Percentiles rank a stretch among this genome's conserved stretches.
These are phyloP conservation scores for Hymenochirus boettgeri DNA, from an alignment of 2,113 vertebrate species.

Conservation along the genomic window DNA sequence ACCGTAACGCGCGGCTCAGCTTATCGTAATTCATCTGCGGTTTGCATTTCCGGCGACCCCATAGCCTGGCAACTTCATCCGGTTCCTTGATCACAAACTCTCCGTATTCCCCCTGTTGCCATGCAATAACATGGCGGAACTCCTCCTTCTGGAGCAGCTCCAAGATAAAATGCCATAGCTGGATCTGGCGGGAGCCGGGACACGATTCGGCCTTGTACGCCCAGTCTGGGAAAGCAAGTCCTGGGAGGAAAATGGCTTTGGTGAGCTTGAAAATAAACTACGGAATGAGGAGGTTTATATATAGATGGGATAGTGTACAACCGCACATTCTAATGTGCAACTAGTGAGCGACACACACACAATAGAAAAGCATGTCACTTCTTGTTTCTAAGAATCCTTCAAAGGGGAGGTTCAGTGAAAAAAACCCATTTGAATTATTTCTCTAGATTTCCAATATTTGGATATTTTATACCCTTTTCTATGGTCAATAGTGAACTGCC, in stretches of 20 bases:
- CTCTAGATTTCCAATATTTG: too few relatives aligned
- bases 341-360: too few relatives aligned
- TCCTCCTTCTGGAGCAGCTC: conserved; percentile 71
- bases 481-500: too few relatives aligned
- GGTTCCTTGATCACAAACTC: conserved; percentile 74
- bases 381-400: too few relatives aligned
- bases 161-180: conserved; percentile 72
- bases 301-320: too few relatives aligned
- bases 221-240: conserved; percentile 69
- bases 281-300: too few relatives aligned
- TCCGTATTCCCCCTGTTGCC: conserved; percentile 69
- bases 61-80: conserved; percentile 68
- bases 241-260: conserved; percentile 32
- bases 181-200: conserved; percentile 67
- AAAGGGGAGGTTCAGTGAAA: too few relatives aligned
- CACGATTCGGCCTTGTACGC: conserved; percentile 65
- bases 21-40: conserved; percentile 76
- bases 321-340: too few relatives aligned
- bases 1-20: conserved; percentile 68
- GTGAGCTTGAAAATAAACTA: neutral
- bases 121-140: conserved; percentile 68
- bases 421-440: too few relatives aligned
- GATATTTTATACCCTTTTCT: too few relatives aligned
- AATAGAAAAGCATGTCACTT: too few relatives aligned
- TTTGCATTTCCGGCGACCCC: conserved; percentile 66